Base-by-base conservation (phyloP, 2,888 invertebrate species). In the Caenorhabditis sp. region DNA sequence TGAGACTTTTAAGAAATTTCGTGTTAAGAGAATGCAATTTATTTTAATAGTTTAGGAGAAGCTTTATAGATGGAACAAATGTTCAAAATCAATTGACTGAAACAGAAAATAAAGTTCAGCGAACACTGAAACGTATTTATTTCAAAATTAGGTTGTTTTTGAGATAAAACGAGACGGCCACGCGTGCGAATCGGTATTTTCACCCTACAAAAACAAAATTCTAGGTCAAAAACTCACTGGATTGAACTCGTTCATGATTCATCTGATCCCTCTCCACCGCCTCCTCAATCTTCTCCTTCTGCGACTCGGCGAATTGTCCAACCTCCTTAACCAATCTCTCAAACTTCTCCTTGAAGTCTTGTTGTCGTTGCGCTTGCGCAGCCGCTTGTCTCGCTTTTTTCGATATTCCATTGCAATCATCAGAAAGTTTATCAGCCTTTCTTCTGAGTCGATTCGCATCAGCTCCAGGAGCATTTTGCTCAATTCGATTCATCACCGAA, bases 401-500 rank as follows among this genome's bases (percentile, higher is more conserved):
- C 54, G 80, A 64, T 52, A 81, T 70, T n/a, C 64, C 71, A 8
- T 76, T 76, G 23, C 70, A 76, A 63, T 84, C 81, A 21, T 82
- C 80, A 1, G 71, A 57, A 38, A 83, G 60, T 36, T 81, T 80
- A 20, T 84, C 84, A 8, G 80, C 78, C 50, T 76, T 77, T 60
- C 83, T 68, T 67, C 77, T 70, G 53, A 82, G 60, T 17, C 82
- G 76, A 57, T 82, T 83, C 54, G 84, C 80, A 38, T 84, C 84
- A 1, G 83, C 80, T 20, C 83, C 83, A 2, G 81, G 78, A 1
- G 83, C 82, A 3, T 74, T 25, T 17, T 66, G 59, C 59, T 83
- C 84, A 25, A 84, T 81, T 27, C 80, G 50, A 31, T 61, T 59
- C 64, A 72, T 65, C 8, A 72, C 17, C 1, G 59, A 43, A 31